Conservation (phyloP, 2,113 vertebrate species). For the Hiodon tergisus region DNA sequence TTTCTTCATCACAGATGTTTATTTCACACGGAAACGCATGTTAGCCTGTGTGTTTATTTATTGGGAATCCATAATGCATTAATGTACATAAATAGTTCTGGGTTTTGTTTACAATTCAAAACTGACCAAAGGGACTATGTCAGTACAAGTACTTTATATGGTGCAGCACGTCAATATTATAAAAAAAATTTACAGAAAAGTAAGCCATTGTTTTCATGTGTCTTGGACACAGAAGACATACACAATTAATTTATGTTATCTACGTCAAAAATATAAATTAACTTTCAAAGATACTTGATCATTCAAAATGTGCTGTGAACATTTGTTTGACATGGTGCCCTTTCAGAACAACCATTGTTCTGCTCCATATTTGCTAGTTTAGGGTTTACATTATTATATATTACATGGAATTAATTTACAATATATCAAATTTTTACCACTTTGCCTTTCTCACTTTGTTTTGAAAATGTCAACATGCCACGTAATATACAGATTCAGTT, state of each 20-base stretch:
- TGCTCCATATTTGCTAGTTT: conserved; percentile 53
- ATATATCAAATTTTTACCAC: conserved; percentile 75
- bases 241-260: conserved; percentile 38
- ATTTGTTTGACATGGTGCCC: not conserved
- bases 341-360: conserved; percentile 21
- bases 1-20: conserved; percentile 73
- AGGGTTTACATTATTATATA: conserved; percentile 42
- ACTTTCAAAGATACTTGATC: conserved; percentile 56
- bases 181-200: conserved; percentile 29
- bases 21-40: conserved; percentile 80
- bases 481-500: conserved; percentile 99
- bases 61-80: conserved; percentile 82
- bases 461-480: conserved; percentile 85
- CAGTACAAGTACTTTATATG: conserved; percentile 46
- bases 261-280: conserved; percentile 41
- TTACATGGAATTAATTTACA: conserved; percentile 59
- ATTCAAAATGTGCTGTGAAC: conserved; percentile 58
- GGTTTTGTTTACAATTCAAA: conserved; percentile 95
- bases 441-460: conserved; percentile 60
- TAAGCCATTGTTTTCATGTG: conserved; percentile 8
- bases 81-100: conserved; percentile 81
- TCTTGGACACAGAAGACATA: conserved; percentile 12
- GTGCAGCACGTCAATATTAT: conserved; percentile 45
- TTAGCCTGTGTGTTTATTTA: conserved; percentile 94
- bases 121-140: conserved; percentile 89